Evolutionary conservation across 2,888 invertebrate species (phyloP).

Genomic region (Augiades crinisus): DNA sequence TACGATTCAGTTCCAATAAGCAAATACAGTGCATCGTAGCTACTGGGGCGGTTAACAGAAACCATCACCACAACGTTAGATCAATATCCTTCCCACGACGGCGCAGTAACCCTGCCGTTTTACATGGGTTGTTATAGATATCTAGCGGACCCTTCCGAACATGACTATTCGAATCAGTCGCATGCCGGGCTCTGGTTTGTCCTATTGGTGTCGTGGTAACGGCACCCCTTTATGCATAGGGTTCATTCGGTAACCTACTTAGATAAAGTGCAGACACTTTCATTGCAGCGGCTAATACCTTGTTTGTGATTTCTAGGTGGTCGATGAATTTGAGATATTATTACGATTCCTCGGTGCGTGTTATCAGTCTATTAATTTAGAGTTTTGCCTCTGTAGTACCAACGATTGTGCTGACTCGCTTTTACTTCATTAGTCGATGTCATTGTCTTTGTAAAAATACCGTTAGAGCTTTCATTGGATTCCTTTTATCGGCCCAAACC

Average conservation of each 20-base stretch:
- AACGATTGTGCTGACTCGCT: neutral
- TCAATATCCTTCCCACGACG: conserved; percentile 69
- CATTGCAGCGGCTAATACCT: conserved; percentile 31
- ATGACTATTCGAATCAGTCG: conserved; percentile 49
- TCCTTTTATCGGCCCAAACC: conserved; percentile 9
- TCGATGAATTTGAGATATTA: conserved; percentile 72
- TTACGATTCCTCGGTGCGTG: conserved; percentile 72
- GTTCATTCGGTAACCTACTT: conserved; percentile 21
- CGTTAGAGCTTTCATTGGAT: conserved; percentile 5
- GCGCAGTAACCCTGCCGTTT: conserved; percentile 61
- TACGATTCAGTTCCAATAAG: conserved; percentile 32
- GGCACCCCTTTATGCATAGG: conserved; percentile 45
- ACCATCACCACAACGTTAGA: conserved; percentile 56
- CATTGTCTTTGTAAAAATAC: neutral
- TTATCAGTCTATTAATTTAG: neutral
- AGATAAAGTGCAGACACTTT: conserved; percentile 43
- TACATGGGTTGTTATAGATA: conserved; percentile 39
- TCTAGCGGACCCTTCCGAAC: conserved; percentile 32
- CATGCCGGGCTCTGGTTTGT: conserved; percentile 45
- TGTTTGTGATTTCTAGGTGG: conserved; percentile 35
- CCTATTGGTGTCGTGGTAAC: conserved; percentile 57
- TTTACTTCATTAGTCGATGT: neutral
- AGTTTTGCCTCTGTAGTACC: neutral
- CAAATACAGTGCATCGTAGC: conserved; percentile 40
- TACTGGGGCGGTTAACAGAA: conserved; percentile 50